Evolutionary conservation across 2,113 vertebrate genomes (phyloP).

Genomic region (Atherinomorus stipes): DNA sequence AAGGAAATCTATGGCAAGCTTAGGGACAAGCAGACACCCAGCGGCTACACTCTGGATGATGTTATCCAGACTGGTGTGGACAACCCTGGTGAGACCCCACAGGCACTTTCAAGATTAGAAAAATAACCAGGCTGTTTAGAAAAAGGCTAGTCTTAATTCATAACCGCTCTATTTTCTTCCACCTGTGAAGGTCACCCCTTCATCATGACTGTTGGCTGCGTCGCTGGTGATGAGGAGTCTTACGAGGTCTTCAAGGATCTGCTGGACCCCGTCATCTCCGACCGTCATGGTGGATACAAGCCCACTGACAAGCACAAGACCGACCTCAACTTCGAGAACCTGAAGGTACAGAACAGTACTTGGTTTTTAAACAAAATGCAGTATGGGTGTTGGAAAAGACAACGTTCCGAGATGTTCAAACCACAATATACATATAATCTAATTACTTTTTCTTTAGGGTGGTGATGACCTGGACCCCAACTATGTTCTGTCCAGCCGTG

Average conservation of each 20-base stretch:
- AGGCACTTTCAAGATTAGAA: background rate
- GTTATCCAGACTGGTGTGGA: slow-evolving; percentile 93
- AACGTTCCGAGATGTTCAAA: background rate
- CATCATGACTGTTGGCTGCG: slow-evolving; percentile 97
- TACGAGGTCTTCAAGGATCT: slow-evolving; percentile 91
- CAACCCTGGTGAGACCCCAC: slow-evolving; percentile 87
- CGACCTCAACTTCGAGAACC: slow-evolving; percentile 93
- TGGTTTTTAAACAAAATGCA: background rate
- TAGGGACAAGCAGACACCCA: slow-evolving; percentile 92
- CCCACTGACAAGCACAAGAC: slow-evolving; percentile 94
- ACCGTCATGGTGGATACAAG: slow-evolving; percentile 93
- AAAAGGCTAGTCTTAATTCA: background rate
- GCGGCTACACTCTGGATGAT: slow-evolving; percentile 91
- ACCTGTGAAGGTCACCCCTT: slow-evolving; percentile 90
- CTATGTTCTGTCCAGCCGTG: slow-evolving; percentile 92
- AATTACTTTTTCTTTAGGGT: slow-evolving; percentile 77
- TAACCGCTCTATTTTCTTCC: background rate
- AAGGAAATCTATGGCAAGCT: slow-evolving; percentile 87
- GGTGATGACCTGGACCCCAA: slow-evolving; percentile 92
- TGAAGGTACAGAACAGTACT: slow-evolving; percentile 84
- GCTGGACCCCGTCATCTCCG: slow-evolving; percentile 90
- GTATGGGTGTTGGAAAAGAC: background rate
- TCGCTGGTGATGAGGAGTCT: slow-evolving; percentile 93
- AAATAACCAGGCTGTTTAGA: rapidly evolving
- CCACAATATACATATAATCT: background rate